A percentile compares a stretch with the other conserved stretches of the same genome.
Evolutionary conservation across 2,888 invertebrate species (phyloP).

Genomic region (Creontiades dilutus): DNA sequence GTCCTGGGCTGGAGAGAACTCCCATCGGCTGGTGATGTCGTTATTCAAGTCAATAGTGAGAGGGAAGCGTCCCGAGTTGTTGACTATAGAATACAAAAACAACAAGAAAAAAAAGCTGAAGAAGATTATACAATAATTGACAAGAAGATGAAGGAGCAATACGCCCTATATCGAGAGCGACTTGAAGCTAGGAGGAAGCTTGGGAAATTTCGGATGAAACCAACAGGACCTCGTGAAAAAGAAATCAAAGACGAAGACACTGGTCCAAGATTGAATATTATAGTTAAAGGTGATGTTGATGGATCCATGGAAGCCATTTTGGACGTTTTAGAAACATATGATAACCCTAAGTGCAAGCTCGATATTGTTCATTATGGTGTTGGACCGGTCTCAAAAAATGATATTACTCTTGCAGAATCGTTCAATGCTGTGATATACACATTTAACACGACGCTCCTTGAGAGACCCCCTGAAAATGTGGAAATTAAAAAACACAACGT

Average conservation of each 20-base stretch:
- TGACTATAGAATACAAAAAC: slow-evolving; percentile 81
- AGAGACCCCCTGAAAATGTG: slow-evolving; percentile 78
- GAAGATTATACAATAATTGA: slow-evolving; percentile 83
- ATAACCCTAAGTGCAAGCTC: slow-evolving; percentile 86
- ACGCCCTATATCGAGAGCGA: slow-evolving; percentile 82
- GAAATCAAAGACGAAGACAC: slow-evolving; percentile 78
- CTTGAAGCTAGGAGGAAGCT: slow-evolving; percentile 82
- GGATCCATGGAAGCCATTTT: slow-evolving; percentile 97
- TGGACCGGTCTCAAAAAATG: slow-evolving; percentile 90
- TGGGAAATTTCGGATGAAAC: slow-evolving; percentile 82
- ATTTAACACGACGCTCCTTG: slow-evolving; percentile 86
- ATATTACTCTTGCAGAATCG: slow-evolving; percentile 88
- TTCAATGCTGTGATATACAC: slow-evolving; percentile 91
- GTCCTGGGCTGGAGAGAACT: slow-evolving; percentile 94
- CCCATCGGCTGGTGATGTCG: slow-evolving; percentile 92
- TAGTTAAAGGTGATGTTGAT: slow-evolving; percentile 93
- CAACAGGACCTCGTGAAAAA: slow-evolving; percentile 82
- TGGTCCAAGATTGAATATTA: slow-evolving; percentile 77
- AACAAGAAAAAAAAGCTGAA: slow-evolving; percentile 79
- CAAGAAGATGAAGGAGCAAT: slow-evolving; percentile 84
- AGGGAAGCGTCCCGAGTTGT: slow-evolving; percentile 85
- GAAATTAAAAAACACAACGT: slow-evolving; percentile 88
- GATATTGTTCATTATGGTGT: slow-evolving; percentile 94
- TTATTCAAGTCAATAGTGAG: slow-evolving; percentile 90
- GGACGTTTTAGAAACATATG: slow-evolving; percentile 93